Evolutionary conservation across 2,888 invertebrate species (phyloP).

Genomic region (Heterodera filipjevi): DNA sequence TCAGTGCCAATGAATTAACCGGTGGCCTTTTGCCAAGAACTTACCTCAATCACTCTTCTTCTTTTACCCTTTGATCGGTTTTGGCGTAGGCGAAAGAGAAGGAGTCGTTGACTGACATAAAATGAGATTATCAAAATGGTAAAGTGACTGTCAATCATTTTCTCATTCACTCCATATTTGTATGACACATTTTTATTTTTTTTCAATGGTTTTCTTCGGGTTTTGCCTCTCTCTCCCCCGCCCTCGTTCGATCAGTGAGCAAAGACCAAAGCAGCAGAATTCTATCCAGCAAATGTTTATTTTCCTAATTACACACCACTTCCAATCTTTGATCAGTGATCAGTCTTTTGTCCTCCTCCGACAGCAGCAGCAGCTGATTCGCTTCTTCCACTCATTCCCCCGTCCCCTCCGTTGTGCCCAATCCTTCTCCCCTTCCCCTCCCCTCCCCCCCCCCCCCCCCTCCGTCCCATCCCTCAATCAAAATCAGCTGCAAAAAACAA

Average conservation of each 20-base stretch:
- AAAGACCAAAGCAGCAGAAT: not conserved
- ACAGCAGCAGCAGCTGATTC: not conserved
- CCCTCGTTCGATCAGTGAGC: not conserved
- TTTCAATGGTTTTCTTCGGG: not conserved
- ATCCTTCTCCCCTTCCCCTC: not conserved
- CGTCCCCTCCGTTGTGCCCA: not conserved
- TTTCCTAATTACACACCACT: not conserved
- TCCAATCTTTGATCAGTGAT: not conserved
- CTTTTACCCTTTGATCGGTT: too few relatives aligned
- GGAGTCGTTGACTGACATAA: too few relatives aligned
- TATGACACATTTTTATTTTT: not conserved
- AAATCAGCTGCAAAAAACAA: constrained; percentile 5
- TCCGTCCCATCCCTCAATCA: not conserved
- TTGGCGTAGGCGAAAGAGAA: too few relatives aligned
- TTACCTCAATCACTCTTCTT: too few relatives aligned
- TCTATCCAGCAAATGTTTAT: not conserved
- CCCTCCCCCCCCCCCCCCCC: not conserved
- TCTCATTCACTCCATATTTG: too few relatives aligned
- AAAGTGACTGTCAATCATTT: too few relatives aligned
- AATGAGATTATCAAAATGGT: too few relatives aligned
- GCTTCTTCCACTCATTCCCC: not conserved
- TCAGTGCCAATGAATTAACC: too few relatives aligned
- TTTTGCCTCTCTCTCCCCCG: not conserved
- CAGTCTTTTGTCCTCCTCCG: not conserved
- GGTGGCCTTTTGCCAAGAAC: too few relatives aligned